Evolutionary conservation across 2,797 vertebrate species (phyloP).

Genomic region (Corythornis leucogaster): DNA sequence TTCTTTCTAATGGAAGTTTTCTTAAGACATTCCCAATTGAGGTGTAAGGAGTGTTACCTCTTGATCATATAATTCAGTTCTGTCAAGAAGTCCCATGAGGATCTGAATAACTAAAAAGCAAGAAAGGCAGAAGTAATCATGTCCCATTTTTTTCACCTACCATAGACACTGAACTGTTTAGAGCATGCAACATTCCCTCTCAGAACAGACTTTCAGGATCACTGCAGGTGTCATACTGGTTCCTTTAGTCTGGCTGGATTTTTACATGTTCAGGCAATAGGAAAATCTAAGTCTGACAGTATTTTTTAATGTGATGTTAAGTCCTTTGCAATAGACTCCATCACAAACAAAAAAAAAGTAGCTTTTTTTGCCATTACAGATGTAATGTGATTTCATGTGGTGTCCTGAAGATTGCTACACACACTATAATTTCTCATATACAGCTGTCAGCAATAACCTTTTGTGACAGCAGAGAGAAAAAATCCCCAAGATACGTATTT

Average conservation of each 20-base stretch:
- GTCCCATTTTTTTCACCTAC: background rate
- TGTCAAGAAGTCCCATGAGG: background rate
- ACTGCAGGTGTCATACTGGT: background rate
- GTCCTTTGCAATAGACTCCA: background rate
- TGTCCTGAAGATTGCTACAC: background rate
- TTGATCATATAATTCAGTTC: background rate
- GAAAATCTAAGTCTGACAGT: background rate
- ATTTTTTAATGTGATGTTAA: background rate
- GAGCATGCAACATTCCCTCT: background rate
- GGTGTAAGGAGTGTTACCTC: background rate
- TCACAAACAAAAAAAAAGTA: background rate
- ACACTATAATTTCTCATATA: background rate
- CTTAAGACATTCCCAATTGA: background rate
- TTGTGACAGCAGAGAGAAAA: slow-evolving; percentile 23
- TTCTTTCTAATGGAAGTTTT: background rate
- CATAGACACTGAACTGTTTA: background rate
- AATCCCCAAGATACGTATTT: background rate
- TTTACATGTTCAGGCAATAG: background rate
- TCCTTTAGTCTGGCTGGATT: background rate
- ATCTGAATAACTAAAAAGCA: background rate
- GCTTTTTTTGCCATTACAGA: background rate
- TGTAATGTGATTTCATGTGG: background rate
- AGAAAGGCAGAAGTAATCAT: background rate
- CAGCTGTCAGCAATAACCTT: slow-evolving; percentile 35
- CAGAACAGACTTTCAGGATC: background rate